These are phyloP conservation scores for Monodelphis domestica DNA, from an alignment of 2,797 vertebrate genomes.

Conservation along the genomic window DNA sequence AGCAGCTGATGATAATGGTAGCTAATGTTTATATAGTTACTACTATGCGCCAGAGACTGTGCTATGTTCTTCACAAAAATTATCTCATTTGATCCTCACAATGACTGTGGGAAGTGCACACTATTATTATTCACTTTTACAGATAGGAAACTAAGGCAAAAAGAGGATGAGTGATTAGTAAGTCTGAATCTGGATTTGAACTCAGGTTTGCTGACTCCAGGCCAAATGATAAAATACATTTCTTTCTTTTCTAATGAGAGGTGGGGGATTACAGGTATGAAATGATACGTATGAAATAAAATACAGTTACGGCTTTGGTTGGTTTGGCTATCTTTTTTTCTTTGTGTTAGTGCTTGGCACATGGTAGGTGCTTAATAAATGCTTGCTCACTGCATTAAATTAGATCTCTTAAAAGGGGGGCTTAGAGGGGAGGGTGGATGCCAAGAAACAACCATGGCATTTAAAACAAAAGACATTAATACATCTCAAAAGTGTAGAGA, in stretches of 20 bases:
- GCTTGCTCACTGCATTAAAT: not conserved
- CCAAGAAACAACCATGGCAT: not conserved
- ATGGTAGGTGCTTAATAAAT: not conserved
- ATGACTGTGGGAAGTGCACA: not conserved
- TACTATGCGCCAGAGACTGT: not conserved
- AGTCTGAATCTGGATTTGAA: not conserved
- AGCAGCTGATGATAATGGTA: not conserved
- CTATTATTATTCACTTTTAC: not conserved
- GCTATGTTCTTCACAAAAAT: not conserved
- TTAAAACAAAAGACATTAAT: not conserved
- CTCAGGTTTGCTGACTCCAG: not conserved
- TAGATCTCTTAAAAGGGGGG: not conserved
- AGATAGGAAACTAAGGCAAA: not conserved
- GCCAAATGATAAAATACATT: not conserved
- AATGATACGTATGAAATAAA: not conserved
- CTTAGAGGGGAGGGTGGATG: not conserved
- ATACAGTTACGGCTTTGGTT: not conserved
- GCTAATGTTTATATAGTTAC: not conserved
- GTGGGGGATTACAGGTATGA: not conserved
- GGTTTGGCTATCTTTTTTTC: not conserved
- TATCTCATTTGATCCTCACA: not conserved
- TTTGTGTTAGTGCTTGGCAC: not conserved
- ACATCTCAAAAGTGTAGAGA: not conserved
- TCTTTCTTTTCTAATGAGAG: not conserved
- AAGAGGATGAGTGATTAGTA: not conserved